Percentiles rank a stretch among this genome's conserved stretches.
These are phyloP conservation scores for Zonitis immaculata DNA, from an alignment of 2,888 invertebrate genomes.

Conservation along the genomic window DNA sequence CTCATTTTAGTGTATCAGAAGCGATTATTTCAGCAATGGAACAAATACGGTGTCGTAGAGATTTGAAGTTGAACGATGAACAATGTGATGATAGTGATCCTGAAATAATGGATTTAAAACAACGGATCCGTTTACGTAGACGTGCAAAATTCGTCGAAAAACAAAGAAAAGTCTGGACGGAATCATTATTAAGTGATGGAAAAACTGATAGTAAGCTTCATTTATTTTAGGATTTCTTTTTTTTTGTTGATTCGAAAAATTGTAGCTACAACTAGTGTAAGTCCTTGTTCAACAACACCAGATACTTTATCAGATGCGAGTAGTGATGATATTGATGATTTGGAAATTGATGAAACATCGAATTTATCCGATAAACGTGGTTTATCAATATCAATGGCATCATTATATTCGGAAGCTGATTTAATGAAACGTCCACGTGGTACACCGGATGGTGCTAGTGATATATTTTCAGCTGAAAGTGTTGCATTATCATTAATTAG, in stretches of 20 bases:
- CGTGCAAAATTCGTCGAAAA: constrained; percentile 52
- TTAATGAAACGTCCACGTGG: constrained; percentile 45
- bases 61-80: constrained; percentile 50
- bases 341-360: constrained; percentile 51
- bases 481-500: constrained; percentile 73
- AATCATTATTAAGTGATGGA: constrained; percentile 47
- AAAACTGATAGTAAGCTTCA: constrained; percentile 51
- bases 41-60: constrained; percentile 60
- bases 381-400: constrained; percentile 60
- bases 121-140: constrained; percentile 58
- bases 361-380: constrained; percentile 50
- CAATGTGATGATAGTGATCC: constrained; percentile 59
- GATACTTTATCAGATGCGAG: constrained; percentile 49
- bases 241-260: background rate
- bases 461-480: constrained; percentile 66
- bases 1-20: constrained; percentile 80
- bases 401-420: constrained; percentile 58
- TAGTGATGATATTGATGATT: constrained; percentile 53
- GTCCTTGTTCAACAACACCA: constrained; percentile 52
- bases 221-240: background rate
- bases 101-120: constrained; percentile 61
- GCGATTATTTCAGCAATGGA: constrained; percentile 80
- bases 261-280: constrained; percentile 52
- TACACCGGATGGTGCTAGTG: constrained; percentile 49
- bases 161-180: constrained; percentile 37